Evolutionary conservation across 1,140 invertebrate species (phyloP), one percentile per base, ranked within the genome.

Genomic region (Drosophila mauritiana): DNA sequence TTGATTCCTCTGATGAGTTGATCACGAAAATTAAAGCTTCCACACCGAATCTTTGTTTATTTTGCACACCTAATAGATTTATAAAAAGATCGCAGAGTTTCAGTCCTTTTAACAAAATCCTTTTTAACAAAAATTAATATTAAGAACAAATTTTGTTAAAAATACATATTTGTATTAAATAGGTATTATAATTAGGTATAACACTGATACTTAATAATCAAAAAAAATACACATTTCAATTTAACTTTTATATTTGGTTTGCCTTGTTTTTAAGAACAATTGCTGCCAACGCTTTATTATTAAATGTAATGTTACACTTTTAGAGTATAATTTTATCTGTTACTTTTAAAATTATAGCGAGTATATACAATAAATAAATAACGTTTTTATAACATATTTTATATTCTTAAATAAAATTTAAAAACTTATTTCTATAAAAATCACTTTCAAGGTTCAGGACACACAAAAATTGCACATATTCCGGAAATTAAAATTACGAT

Each of bases 301-400:
- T 15, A 57, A 54, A 82, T 63, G 67, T 77, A 62, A 68, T 68
- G 27, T 51, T 78, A 69, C 57, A 77, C 31, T 78, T 78, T 78
- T 78, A 77, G 64, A 70, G 36, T 73, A 77, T 77, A 70, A 56
- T 53, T 70, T 56, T 15, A 46, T 77, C 57, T 77, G 57, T 69
- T 77, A 70, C 64, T 70, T 70, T 77, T 70, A 22, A 40, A 56
- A 78, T 56, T 77, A 52, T 78, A 57, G 53, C 53, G 40, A 53
- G 63, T 78, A 78, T 78, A 57, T 78, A 78, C 75, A 78, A 61
- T 57, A 61, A 77, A 56, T 45, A 22, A 70, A 77, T 42, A 58
- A 62, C 52, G 45, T 17, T 25, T 7, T 58, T 75, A 48, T 53
- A 46, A 22, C 34, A 65, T 64, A 55, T 75, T 57, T 56, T 57